Base-by-base conservation (phyloP, 2,797 vertebrate species). In the Ctenopoma multispine region DNA sequence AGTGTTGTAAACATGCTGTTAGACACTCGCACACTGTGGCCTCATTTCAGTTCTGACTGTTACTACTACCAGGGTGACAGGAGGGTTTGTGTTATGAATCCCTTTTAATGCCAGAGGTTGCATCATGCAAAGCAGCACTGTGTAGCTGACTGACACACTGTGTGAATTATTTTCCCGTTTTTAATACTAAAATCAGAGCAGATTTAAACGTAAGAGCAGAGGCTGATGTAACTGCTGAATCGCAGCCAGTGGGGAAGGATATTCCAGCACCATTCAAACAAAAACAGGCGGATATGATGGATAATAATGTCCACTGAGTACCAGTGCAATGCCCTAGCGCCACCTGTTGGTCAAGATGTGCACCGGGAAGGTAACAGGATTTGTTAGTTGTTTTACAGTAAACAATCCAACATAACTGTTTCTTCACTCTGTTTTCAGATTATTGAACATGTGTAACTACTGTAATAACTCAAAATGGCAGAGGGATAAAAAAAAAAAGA, bases 141-240 rank as follows among this genome's bases (percentile, higher is more conserved):
- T 77, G 72, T 62, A 56, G 62, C 70, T 17, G 43, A 59, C 48
- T 77, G 63, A 75, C 59, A 64, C 70, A 58, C 51, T 69, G 56
- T 57, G 38, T 69, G 70, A 77, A 63, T 81, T 61, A 56, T 74
- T 79, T 68, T 46, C 31, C 47, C 40, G 7, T 72, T 65, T 82
- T 75, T 72, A 73, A 70, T 27, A 21, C 59, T 18, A 43, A 83
- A 81, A 82, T 70, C 69, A 64, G 56, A 76, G 63, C 69, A 15
- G 53, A 75, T 60, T 73, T 51, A 40, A 61, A 50, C 14, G 7
- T 58, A 56, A 79, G 56, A 69, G 54, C 60, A 36, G 46, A 59
- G 75, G 57, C 73, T 89, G 85, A 89, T 85, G 84, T 80, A 87
- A 89, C 77, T 48, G 70, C 69, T 82, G 83, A 81, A 69, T 71